Percentiles rank a stretch among this genome's conserved stretches.
Evolutionary conservation across 2,888 invertebrate genomes (phyloP).

Genomic region (Melipona bicolor): DNA sequence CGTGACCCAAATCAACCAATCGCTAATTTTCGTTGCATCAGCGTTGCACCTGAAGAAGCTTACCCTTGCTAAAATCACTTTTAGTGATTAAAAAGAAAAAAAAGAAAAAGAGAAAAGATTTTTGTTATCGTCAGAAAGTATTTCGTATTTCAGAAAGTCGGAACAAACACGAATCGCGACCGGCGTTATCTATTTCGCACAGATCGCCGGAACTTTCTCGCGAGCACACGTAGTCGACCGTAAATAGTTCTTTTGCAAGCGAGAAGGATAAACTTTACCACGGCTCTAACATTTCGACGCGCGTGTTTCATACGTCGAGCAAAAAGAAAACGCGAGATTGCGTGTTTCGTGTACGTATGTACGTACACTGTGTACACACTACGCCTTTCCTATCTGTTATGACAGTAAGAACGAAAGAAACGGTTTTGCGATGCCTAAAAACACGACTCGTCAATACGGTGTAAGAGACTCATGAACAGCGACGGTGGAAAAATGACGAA

Average conservation of each 20-base stretch:
- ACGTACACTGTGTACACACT: background rate
- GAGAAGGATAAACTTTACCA: slow-evolving; percentile 62
- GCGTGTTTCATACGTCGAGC: slow-evolving; percentile 36
- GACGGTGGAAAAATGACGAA: background rate
- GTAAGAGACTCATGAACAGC: slow-evolving; percentile 15
- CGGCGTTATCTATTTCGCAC: slow-evolving; percentile 34
- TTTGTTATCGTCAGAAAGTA: too few relatives aligned
- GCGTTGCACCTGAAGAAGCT: too few relatives aligned
- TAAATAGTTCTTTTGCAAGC: slow-evolving; percentile 52
- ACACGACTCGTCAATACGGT: slow-evolving; percentile 31
- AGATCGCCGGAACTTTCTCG: slow-evolving; percentile 34
- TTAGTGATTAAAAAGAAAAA: background rate
- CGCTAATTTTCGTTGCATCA: too few relatives aligned
- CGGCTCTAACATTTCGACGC: slow-evolving; percentile 64
- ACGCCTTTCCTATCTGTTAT: slow-evolving; percentile 35
- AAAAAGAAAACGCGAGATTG: slow-evolving; percentile 51
- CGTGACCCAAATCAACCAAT: too few relatives aligned
- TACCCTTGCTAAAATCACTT: too few relatives aligned
- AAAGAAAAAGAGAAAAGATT: background rate
- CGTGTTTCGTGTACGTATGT: slow-evolving; percentile 38
- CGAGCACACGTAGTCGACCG: slow-evolving; percentile 37
- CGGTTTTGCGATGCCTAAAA: slow-evolving; percentile 17
- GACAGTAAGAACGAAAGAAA: background rate
- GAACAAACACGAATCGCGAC: slow-evolving; percentile 12
- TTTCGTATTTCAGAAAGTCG: background rate